A percentile compares a stretch with the other conserved stretches of the same genome.
These are phyloP conservation scores for Perccottus glenii DNA, from an alignment of 2,113 vertebrate genomes.

Conservation along the genomic window DNA sequence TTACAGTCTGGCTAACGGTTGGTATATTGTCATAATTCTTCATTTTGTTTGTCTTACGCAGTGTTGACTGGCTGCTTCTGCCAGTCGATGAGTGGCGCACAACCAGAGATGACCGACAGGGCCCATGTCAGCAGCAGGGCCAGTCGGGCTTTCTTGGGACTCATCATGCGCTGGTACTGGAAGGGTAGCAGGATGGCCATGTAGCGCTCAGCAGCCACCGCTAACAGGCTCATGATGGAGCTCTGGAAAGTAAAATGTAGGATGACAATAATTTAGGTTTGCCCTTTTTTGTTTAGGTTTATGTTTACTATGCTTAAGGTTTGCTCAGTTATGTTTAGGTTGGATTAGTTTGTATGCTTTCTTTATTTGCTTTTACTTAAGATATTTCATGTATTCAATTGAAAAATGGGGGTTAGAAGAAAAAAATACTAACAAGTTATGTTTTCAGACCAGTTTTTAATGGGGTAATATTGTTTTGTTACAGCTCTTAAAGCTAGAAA, in stretches of 20 bases:
- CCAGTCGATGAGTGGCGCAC: slow-evolving; percentile 62
- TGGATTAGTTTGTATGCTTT: too few relatives aligned
- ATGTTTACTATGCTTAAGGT: too few relatives aligned
- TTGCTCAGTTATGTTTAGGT: too few relatives aligned
- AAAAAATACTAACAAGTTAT: too few relatives aligned
- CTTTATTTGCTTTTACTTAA: too few relatives aligned
- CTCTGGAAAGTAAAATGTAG: slow-evolving; percentile 29
- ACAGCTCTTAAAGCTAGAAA: too few relatives aligned
- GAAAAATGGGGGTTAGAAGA: too few relatives aligned
- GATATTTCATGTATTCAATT: too few relatives aligned
- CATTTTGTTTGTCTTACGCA: slow-evolving; percentile 25
- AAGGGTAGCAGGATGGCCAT: slow-evolving; percentile 77
- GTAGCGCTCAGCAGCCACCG: slow-evolving; percentile 74
- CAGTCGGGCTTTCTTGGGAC: slow-evolving; percentile 62
- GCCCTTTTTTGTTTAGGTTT: background rate
- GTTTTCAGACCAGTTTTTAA: too few relatives aligned
- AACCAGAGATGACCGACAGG: slow-evolving; percentile 45
- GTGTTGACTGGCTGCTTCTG: slow-evolving; percentile 15
- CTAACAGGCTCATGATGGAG: slow-evolving; percentile 75
- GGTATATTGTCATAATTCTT: background rate
- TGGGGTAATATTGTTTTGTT: too few relatives aligned
- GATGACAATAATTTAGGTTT: background rate
- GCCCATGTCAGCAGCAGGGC: slow-evolving; percentile 65
- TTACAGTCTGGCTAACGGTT: background rate
- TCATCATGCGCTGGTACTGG: slow-evolving; percentile 73